Conservation (phyloP, 2,888 invertebrate genomes). For the Andrena camellia region DNA sequence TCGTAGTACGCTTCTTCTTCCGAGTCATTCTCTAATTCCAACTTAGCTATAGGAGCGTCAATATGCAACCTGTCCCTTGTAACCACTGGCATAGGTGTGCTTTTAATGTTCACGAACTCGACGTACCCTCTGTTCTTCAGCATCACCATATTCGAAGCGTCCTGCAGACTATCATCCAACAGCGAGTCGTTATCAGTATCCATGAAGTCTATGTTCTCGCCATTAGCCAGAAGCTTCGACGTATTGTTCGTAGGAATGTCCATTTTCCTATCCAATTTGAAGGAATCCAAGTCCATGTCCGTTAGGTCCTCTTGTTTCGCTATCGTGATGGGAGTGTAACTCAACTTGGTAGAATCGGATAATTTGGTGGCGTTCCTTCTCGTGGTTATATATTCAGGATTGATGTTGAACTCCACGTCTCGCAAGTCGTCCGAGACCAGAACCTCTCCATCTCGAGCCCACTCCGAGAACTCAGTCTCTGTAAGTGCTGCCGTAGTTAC, state of each 20-base stretch:
- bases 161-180: conserved; percentile 88
- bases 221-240: conserved; percentile 86
- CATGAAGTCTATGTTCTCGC: conserved; percentile 94
- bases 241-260: conserved; percentile 78
- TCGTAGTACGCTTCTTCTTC: conserved; percentile 75
- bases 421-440: conserved; percentile 91
- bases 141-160: conserved; percentile 86
- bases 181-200: conserved; percentile 95
- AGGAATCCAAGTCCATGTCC: conserved; percentile 83
- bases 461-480: conserved; percentile 95
- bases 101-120: conserved; percentile 87
- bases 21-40: conserved; percentile 80
- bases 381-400: conserved; percentile 84
- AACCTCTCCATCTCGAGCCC: conserved; percentile 92
- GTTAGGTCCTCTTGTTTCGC: conserved; percentile 83
- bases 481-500: conserved; percentile 91
- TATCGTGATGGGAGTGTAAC: conserved; percentile 69
- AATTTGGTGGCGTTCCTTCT: conserved; percentile 69
- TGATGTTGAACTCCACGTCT: conserved; percentile 88
- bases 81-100: conserved; percentile 21
- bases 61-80: conserved; percentile 17
- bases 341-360: conserved; percentile 34
- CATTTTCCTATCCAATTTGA: conserved; percentile 65
- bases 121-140: conserved; percentile 89
- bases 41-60: conserved; percentile 80